phyloP scores from a whole-genome alignment of 2,113 vertebrate genomes.

The Rattus norvegicus region DNA sequence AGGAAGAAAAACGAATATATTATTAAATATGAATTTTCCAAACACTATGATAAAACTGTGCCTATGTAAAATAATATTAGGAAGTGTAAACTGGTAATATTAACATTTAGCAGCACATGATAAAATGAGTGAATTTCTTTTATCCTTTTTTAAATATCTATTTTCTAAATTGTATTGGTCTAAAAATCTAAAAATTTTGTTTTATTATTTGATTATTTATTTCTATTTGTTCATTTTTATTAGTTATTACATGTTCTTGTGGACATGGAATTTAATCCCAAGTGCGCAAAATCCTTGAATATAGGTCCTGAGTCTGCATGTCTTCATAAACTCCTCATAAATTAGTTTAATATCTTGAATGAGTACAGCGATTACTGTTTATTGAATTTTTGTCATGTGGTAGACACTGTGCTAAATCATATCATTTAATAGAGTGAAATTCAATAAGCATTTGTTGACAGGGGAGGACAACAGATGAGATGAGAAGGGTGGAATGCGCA shows the following conservation, averaged over 20 bases:
- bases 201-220: no score
- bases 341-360: constrained; percentile 26
- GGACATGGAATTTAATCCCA: neutral
- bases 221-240: neutral
- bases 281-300: constrained; percentile 15
- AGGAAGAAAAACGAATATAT: constrained; percentile 36
- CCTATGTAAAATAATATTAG: neutral
- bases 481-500: neutral
- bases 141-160: constrained; percentile 22
- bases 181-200: constrained; percentile 12
- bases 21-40: neutral
- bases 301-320: neutral
- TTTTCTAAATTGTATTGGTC: constrained; percentile 42
- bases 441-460: neutral
- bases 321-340: constrained; percentile 29
- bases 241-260: constrained; percentile 16
- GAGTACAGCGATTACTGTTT: constrained; percentile 19
- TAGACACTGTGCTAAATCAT: neutral
- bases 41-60: neutral
- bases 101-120: neutral
- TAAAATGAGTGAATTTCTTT: constrained; percentile 29
- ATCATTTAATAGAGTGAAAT: constrained; percentile 51
- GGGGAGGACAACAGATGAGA: neutral
- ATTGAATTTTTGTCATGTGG: constrained; percentile 14
- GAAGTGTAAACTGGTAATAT: constrained; percentile 9